Percentiles rank a stretch among this genome's conserved stretches.
Evolutionary conservation across 2,888 invertebrate species (phyloP).

Genomic region (Acleris laterana): DNA sequence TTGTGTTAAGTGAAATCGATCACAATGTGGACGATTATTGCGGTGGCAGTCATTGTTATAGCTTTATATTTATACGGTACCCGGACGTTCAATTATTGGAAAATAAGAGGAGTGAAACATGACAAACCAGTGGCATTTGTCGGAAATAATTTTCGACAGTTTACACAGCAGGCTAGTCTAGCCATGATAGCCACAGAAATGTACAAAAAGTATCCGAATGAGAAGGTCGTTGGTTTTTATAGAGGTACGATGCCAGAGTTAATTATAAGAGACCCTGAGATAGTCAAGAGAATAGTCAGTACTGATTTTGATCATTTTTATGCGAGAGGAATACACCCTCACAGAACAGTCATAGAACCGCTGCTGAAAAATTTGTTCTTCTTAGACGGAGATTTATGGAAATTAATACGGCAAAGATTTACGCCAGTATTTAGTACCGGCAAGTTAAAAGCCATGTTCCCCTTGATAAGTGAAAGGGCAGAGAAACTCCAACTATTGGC

Average conservation of each 20-base stretch:
- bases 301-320: constrained; percentile 69
- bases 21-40: constrained; percentile 52
- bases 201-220: constrained; percentile 67
- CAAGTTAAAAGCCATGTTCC: constrained; percentile 75
- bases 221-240: constrained; percentile 70
- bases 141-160: constrained; percentile 64
- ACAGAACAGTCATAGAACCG: constrained; percentile 67
- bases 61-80: constrained; percentile 61
- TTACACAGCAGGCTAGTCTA: constrained; percentile 61
- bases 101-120: constrained; percentile 66
- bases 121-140: constrained; percentile 63
- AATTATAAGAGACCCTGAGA: constrained; percentile 69
- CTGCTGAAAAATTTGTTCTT: constrained; percentile 70
- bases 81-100: constrained; percentile 67
- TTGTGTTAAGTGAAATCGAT: neutral
- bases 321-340: constrained; percentile 64
- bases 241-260: constrained; percentile 64
- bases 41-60: constrained; percentile 43
- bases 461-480: constrained; percentile 68
- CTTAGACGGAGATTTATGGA: constrained; percentile 74
- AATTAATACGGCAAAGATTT: constrained; percentile 67
- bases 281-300: constrained; percentile 65
- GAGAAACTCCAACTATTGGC: constrained; percentile 65
- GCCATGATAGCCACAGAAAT: constrained; percentile 65
- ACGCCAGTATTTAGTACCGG: constrained; percentile 72